Evolutionary conservation across 35 echinoderm and acorn worm species (phyloP), one percentile per base, ranked within the genome.

Genomic region (Lytechinus variegatus): DNA sequence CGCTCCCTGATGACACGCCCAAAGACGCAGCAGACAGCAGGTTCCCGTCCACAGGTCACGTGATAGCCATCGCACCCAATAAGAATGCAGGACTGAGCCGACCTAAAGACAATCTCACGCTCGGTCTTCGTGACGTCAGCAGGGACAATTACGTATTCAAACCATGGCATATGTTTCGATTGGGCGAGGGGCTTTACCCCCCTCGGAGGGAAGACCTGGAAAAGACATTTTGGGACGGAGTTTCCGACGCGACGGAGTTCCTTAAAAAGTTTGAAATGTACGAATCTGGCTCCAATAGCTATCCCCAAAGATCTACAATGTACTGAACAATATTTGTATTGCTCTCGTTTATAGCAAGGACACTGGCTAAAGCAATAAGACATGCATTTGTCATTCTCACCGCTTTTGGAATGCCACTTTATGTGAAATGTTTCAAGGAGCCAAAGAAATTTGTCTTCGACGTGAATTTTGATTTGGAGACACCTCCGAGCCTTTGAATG

Each of bases 141-240:
- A 44, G 93, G 10, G 96, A 97, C 52, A 95, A 93, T n/a, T 96
- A 94, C 86, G 91, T 94, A 13, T 28, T 61, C 44, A 86, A 94
- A 10, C 96, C 96, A 0, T 96, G 87, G 95, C 95, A 97, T 86
- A 97, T 97, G 96, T 97, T 94, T 55, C 94, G 96, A 13, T 56
- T 92, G 9, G 95, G 89, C 12, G 57, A 92, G 7, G 96, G 58
- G 16, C 92, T 97, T 10, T 96, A 96, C 52, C 96, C 96, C n/a
- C 96, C 96, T 2, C 95, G 56, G 0, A 86, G 87, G 55, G 96
- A 72, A 3, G 72, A 94, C 28, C 55, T 97, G 51, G 91, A 93
- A 72, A 92, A 95, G 56, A 10, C 27, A 13, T 95, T 94, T 56
- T 5, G 57, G 3, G 91, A 94, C 8, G 96, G 96, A 14, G 54